Evolutionary conservation across 2,888 invertebrate genomes (phyloP), one percentile per base, ranked within the genome.

Genomic region (Aplocera efformata): DNA sequence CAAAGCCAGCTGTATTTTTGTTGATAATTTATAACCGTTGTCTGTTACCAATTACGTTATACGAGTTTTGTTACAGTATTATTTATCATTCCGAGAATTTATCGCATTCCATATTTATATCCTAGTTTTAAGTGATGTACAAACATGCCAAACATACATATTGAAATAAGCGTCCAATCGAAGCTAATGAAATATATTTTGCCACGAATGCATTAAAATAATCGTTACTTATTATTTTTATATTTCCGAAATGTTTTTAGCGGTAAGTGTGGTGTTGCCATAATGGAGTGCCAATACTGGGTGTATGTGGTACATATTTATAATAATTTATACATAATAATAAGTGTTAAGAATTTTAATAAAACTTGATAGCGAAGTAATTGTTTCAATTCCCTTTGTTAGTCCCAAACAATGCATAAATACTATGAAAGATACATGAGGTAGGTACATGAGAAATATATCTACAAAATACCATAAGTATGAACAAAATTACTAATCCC

Each of bases 331-430:
- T 65, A 75, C 71, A 75, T 73, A 79, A 78, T 79, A 77, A 68
- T 73, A 75, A 58, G 73, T 78, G 70, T 77, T 77, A 80, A 81
- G 69, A 68, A 74, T 77, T 84, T 77, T 77, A 81, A 79, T 79
- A 80, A 80, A 81, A 78, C 69, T 68, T 63, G 60, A 80, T 76
- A 78, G 72, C 69, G 59, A 56, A 60, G 44, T 54, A 50, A 56
- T 63, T 64, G 61, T 71, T 79, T 60, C 54, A 50, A 56, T 47
- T 55, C 22, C 39, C 34, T 20, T 34, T 30, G 26, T 32, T 29
- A 40, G 35, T 23, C n/a, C 22, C 31, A 31, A 38, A 37, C 42
- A 49, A 34, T 39, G 39, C 25, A 41, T 39, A 48, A 28, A 41
- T 22, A 42, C 42, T 52, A 57, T 39, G 29, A 25, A 32, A 31